Percentiles rank a stretch among this genome's conserved stretches.
These are phyloP conservation scores for Oegoconia quadripuncta DNA, from an alignment of 2,888 invertebrate species.

Conservation along the genomic window DNA sequence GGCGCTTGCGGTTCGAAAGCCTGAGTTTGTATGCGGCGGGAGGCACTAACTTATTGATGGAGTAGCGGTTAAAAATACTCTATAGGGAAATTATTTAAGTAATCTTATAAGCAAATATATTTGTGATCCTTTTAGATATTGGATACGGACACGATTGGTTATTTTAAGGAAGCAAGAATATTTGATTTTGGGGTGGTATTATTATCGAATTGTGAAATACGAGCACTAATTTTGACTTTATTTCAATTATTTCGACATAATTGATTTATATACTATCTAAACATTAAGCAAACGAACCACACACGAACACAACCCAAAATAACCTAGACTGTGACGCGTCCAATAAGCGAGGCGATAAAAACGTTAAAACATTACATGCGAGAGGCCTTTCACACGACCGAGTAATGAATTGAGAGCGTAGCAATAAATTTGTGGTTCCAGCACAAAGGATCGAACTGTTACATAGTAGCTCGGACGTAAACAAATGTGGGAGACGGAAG, in stretches of 20 bases:
- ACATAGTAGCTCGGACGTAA: constrained; percentile 11
- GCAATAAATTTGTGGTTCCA: constrained; percentile 52
- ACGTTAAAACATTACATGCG: constrained; percentile 36
- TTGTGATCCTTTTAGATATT: neutral
- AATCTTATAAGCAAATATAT: too few species aligned
- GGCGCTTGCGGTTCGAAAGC: constrained; percentile 28
- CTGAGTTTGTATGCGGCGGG: constrained; percentile 22
- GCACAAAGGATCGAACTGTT: constrained; percentile 39
- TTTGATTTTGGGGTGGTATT: too few species aligned
- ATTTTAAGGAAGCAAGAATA: too few species aligned
- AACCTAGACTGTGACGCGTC: constrained; percentile 19
- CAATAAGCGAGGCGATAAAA: constrained; percentile 47
- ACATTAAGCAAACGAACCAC: neutral
- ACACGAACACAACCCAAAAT: constrained; percentile 17
- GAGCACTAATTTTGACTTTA: too few species aligned
- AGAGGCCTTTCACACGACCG: constrained; percentile 34
- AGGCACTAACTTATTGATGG: constrained; percentile 20
- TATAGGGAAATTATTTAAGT: too few species aligned
- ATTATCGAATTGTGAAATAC: too few species aligned
- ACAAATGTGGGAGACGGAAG: constrained; percentile 15
- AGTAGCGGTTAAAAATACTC: constrained; percentile 11
- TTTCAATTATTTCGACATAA: too few species aligned
- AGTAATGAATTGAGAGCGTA: constrained; percentile 53
- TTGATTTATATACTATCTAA: too few species aligned
- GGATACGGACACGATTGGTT: too few species aligned